These are phyloP conservation scores for Acrobasis repandana DNA, from an alignment of 2,888 invertebrate species.

Conservation along the genomic window DNA sequence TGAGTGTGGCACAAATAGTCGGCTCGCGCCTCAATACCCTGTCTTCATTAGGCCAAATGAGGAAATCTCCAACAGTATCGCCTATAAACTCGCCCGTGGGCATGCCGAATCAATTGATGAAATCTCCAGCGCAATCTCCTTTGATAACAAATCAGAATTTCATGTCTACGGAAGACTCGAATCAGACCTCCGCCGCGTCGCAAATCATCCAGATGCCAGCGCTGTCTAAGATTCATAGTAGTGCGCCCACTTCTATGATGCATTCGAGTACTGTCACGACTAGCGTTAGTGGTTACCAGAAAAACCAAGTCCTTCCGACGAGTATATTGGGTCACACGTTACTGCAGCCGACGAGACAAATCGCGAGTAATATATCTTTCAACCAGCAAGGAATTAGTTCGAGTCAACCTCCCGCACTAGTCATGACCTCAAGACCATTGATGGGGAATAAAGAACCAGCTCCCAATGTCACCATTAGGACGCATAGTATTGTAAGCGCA, in stretches of 20 bases:
- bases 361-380: conserved; percentile 61
- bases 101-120: conserved; percentile 65
- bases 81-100: conserved; percentile 71
- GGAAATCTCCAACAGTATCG: conserved; percentile 75
- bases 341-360: conserved; percentile 71
- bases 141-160: conserved; percentile 61
- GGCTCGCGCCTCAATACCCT: conserved; percentile 70
- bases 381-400: conserved; percentile 74
- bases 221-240: conserved; percentile 71
- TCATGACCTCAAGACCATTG: conserved; percentile 75
- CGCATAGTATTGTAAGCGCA: conserved; percentile 70
- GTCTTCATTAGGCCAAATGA: conserved; percentile 63
- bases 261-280: conserved; percentile 67
- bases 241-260: conserved; percentile 56
- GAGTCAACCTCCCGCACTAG: conserved; percentile 78
- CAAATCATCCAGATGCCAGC: conserved; percentile 80
- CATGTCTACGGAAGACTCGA: conserved; percentile 55
- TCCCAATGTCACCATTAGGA: conserved; percentile 73
- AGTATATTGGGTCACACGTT: conserved; percentile 77
- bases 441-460: conserved; percentile 68
- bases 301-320: conserved; percentile 65
- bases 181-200: conserved; percentile 55
- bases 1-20: conserved; percentile 67
- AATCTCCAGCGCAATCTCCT: conserved; percentile 72
- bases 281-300: conserved; percentile 64